Evolutionary conservation across 2,888 invertebrate genomes (phyloP).

Genomic region (Neocrepidodera transversa): DNA sequence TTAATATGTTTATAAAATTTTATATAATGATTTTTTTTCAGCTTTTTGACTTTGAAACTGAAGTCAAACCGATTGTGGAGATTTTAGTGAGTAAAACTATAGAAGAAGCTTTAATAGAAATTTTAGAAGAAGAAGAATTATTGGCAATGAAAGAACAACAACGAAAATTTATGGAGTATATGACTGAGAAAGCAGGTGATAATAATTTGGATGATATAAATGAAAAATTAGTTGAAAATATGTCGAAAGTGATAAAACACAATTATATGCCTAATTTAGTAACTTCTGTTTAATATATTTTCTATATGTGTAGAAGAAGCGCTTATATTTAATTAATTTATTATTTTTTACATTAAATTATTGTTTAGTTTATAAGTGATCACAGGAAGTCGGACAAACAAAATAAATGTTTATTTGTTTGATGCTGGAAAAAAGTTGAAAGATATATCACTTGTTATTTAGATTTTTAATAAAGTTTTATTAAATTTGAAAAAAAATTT

Average conservation of each 20-base stretch:
- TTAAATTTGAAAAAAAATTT: too few species aligned
- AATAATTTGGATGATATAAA: background rate
- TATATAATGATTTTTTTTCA: constrained; percentile 57
- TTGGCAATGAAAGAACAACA: constrained; percentile 81
- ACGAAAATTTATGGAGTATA: constrained; percentile 72
- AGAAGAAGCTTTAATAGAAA: constrained; percentile 88
- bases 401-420: too few species aligned
- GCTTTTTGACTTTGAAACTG: constrained; percentile 91
- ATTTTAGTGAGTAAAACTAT: constrained; percentile 88
- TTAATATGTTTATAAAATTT: background rate
- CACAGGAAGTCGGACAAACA: too few species aligned
- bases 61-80: constrained; percentile 89
- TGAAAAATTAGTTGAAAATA: background rate
- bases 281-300: background rate
- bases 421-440: too few species aligned
- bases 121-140: constrained; percentile 92
- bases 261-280: background rate
- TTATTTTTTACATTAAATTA: too few species aligned
- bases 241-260: background rate
- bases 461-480: too few species aligned
- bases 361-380: too few species aligned
- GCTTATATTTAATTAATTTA: too few species aligned
- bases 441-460: too few species aligned
- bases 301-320: too few species aligned
- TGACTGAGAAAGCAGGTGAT: constrained; percentile 84